Base-by-base conservation (phyloP, 1,140 invertebrate genomes). In the Nebria ingens region DNA sequence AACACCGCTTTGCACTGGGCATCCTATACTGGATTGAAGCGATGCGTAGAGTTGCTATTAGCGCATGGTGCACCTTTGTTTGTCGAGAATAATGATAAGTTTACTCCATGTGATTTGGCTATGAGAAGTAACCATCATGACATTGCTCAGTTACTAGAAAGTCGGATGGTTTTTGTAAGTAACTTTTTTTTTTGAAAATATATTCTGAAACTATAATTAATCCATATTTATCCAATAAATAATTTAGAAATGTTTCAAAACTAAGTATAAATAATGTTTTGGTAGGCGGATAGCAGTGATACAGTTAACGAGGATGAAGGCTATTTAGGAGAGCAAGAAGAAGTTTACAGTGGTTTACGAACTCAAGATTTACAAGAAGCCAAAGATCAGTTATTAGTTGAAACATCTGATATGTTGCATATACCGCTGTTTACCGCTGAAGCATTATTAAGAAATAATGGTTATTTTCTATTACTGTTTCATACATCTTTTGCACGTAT, bases 401-500 rank as follows among this genome's bases (percentile, higher is more conserved):
- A 86, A 68, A 86, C 84, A 12, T 82, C 84, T 19, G 84, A 87
- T 68, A 86, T 86, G 84, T 71, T 87, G 11, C 81, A 84, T 64
- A 79, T 86, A 29, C 82, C 83, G 1, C 69, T 87, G 12, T 86
- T 86, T 65, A 85, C 83, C 49, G 84, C 85, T 13, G 85, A 87
- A 70, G 83, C 82, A 50, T 67, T 87, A 17, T 71, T 87, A 12
- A 69, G 83, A 61, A 81, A 85, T 64, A 80, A 85, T 70, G 83
- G 84, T 85, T n/a, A n/a, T n/a, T n/a, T n/a, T n/a, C n/a, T n/a
- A n/a, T n/a, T n/a, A n/a, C n/a, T n/a, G n/a, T n/a, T n/a, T n/a
- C n/a, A n/a, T n/a, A n/a, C n/a, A n/a, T n/a, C n/a, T n/a, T n/a
- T n/a, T n/a, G n/a, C n/a, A n/a, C n/a, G n/a, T n/a, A n/a, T n/a